A percentile compares a stretch with the other conserved stretches of the same genome.
Conservation (phyloP, 2,113 vertebrate genomes). For the Benitochromis conjunctus region DNA sequence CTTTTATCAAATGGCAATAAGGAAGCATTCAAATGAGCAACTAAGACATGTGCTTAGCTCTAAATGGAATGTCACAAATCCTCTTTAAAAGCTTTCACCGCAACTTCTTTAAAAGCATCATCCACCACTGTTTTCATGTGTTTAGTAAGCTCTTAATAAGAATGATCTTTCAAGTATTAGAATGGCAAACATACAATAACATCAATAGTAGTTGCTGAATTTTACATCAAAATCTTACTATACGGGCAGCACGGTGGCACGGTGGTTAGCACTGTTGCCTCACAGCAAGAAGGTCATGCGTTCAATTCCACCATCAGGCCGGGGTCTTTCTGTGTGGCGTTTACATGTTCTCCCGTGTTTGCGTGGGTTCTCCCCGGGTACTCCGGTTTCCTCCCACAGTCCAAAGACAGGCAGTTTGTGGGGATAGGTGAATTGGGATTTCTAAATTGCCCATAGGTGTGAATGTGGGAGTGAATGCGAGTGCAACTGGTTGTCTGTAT, state of each 20-base stretch:
- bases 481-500: no score
- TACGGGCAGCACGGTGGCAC: background rate
- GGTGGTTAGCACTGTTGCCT: no score
- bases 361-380: no score
- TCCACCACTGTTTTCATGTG: background rate
- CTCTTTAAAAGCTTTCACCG: background rate
- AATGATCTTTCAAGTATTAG: background rate
- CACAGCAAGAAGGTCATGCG: no score
- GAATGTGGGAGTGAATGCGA: no score
- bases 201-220: background rate
- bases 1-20: constrained; percentile 28
- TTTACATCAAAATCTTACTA: background rate
- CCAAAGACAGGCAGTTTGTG: no score
- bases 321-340: no score
- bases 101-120: background rate
- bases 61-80: constrained; percentile 34
- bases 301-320: no score
- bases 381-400: no score
- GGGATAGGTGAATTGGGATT: no score
- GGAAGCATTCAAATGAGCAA: constrained; percentile 37
- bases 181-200: background rate
- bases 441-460: no score
- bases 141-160: background rate
- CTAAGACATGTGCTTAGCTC: constrained; percentile 12
- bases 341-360: no score